Evolutionary conservation across 2,888 invertebrate genomes (phyloP).

Genomic region (Drosophila histrio): DNA sequence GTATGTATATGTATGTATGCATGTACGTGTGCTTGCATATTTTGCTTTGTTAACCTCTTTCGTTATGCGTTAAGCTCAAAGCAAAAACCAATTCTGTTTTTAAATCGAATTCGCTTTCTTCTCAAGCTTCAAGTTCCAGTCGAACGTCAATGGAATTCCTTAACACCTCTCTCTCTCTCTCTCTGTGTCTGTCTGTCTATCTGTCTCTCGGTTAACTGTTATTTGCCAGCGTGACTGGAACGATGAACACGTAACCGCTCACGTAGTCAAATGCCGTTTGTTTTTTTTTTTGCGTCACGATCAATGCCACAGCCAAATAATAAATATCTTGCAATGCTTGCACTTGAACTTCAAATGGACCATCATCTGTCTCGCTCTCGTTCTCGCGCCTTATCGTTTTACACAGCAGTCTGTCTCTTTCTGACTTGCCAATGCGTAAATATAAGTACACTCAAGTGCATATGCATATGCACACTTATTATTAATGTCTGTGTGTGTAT

Average conservation of each 20-base stretch:
- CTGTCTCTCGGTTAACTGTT: slow-evolving; percentile 31
- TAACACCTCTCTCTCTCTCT: slow-evolving; percentile 1
- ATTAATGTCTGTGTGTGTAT: neutral
- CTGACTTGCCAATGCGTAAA: neutral
- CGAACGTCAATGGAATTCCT: slow-evolving; percentile 64
- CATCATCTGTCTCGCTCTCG: neutral
- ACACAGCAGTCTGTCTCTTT: neutral
- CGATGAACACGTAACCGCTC: slow-evolving; percentile 36
- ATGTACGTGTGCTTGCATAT: slow-evolving; percentile 55
- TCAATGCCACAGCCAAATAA: slow-evolving; percentile 20
- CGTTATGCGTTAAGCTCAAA: slow-evolving; percentile 64
- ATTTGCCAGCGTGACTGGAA: slow-evolving; percentile 13
- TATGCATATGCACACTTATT: neutral
- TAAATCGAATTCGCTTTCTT: slow-evolving; percentile 77
- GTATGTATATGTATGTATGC: slow-evolving; percentile 1
- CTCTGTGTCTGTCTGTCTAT: neutral
- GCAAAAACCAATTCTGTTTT: slow-evolving; percentile 64
- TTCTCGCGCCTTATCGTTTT: neutral
- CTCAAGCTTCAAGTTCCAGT: slow-evolving; percentile 37
- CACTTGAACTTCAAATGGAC: slow-evolving; percentile 46
- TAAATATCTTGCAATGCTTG: slow-evolving; percentile 21
- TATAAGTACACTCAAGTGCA: neutral
- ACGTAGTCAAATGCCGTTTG: slow-evolving; percentile 31
- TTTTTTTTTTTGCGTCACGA: slow-evolving; percentile 5
- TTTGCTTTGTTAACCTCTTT: slow-evolving; percentile 77